Base-by-base conservation (phyloP, 1,140 invertebrate genomes). In the Pristionchus pacificus region DNA sequence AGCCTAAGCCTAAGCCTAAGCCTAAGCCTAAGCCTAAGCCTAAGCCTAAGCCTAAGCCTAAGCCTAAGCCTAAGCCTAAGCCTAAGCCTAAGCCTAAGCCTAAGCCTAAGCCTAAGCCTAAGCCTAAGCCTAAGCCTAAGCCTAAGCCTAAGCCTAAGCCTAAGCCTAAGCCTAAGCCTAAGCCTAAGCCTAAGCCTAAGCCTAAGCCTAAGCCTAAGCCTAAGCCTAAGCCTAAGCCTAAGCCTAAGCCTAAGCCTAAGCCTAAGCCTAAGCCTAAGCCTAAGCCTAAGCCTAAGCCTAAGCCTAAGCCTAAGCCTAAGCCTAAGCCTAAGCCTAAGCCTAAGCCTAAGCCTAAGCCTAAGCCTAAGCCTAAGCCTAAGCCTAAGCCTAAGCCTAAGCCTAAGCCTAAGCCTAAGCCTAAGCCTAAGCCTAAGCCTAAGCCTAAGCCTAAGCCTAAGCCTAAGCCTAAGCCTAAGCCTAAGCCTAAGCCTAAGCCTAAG, bases 121-220 rank as follows among this genome's bases (percentile, higher is more conserved):
- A 70, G 30, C 60, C 66, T 29, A 66, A 10, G 63, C 63, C 30
- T 65, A 66, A 38, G 19, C 66, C 27, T 15, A 61, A 61, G 27
- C 63, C 30, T 65, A 65, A 63, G 66, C 66, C 57, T 68, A 31
- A 68, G 33, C 27, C 66, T 38, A 66, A 68, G 57, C 32, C 68
- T 60, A 57, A 70, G 57, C 32, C 68, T 60, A 33, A 68, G 28
- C 10, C 61, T 19, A 10, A 69, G 68, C 68, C 68, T 66, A 70
- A 70, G 68, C 68, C 68, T 70, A 68, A 70, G 68, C 68, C 68
- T 33, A 70, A 70, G 68, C 68, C 68, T 68, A 70, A 70, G 68
- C 68, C 68, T 70, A 70, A 70, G 68, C 68, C 68, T 68, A 70
- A 70, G 68, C 68, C 68, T 70, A 70, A 70, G 68, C 68, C 68